phyloP scores from a whole-genome alignment of 2,113 vertebrate genomes.

The Rynchops niger region DNA sequence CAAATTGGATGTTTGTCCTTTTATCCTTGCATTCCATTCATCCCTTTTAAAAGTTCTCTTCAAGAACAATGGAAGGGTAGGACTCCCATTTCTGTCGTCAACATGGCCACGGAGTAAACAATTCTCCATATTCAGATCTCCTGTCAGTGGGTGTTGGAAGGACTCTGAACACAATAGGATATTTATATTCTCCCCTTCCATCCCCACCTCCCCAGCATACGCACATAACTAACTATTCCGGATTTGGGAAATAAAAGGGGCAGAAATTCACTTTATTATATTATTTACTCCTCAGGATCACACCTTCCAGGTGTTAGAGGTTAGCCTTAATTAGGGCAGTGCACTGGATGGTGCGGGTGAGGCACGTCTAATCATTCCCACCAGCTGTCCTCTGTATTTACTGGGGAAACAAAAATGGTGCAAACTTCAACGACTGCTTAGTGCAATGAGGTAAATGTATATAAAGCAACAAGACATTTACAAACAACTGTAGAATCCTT shows the following conservation, averaged over 20 bases:
- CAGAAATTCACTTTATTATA: not conserved
- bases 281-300: not conserved
- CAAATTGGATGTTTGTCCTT: not conserved
- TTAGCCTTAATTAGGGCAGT: not conserved
- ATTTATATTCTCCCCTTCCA: not conserved
- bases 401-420: not conserved
- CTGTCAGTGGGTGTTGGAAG: not conserved
- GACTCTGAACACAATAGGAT: not conserved
- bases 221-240: not conserved
- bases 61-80: not conserved
- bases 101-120: not conserved
- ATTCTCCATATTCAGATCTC: not conserved
- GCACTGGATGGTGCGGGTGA: not conserved
- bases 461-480: not conserved
- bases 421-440: not conserved
- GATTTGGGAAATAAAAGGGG: not conserved
- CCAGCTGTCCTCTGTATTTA: not conserved
- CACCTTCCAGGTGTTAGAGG: not conserved
- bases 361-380: not conserved
- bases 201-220: accelerated
- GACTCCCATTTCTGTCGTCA: not conserved
- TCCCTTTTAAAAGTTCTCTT: not conserved
- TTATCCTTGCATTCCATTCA: not conserved
- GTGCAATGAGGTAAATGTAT: not conserved
- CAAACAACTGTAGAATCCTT: not conserved